phyloP scores from a whole-genome alignment of 2,797 vertebrate species.

The Benthosema pterotum region DNA sequence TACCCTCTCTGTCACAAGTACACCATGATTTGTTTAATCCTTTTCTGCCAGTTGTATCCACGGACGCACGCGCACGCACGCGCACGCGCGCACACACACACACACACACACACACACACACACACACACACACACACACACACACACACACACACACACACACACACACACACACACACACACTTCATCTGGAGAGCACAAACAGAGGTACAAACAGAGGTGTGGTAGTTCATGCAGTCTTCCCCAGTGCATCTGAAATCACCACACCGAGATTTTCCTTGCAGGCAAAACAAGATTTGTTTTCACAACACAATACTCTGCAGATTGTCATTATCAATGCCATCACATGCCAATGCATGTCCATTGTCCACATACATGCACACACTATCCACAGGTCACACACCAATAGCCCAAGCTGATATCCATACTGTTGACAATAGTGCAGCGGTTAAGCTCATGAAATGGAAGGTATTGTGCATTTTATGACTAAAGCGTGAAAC shows the following conservation, averaged over 20 bases:
- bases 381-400: conserved; percentile 17
- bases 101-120: conserved; percentile 14
- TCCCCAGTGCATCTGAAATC: no score
- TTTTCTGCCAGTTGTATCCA: no score
- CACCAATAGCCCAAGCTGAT: conserved; percentile 39
- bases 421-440: conserved; percentile 22
- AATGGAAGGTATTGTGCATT: no score
- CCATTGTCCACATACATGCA: conserved; percentile 23
- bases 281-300: conserved; percentile 2
- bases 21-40: no score
- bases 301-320: conserved; percentile 33
- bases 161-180: not conserved
- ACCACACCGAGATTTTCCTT: not conserved
- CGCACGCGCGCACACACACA: not conserved
- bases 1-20: no score
- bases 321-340: conserved; percentile 17
- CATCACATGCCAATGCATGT: not conserved
- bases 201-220: no score
- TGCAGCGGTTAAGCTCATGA: no score
- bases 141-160: conserved; percentile 17
- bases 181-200: no score
- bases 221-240: no score
- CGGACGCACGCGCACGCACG: not conserved
- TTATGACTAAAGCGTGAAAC: no score
- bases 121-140: conserved; percentile 14